Percentiles rank a stretch among this genome's conserved stretches.
Conservation (phyloP, 1,140 invertebrate genomes). For the Musca vetustissima region DNA sequence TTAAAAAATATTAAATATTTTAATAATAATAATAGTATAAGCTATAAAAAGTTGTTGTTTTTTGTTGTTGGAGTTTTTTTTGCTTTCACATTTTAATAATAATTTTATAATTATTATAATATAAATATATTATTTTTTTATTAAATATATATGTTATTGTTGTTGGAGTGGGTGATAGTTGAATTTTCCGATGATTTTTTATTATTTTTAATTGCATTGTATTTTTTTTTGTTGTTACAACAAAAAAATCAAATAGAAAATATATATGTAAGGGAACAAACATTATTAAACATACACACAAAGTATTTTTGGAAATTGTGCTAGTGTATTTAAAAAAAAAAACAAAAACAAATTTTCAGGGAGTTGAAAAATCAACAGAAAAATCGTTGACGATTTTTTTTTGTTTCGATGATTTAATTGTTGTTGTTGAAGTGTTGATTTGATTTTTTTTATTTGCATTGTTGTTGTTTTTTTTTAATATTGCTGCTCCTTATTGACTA, state of each 20-base stretch:
- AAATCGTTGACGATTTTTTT: no score
- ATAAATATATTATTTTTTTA: no score
- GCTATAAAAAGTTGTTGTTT: conserved; percentile 15
- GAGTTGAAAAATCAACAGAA: no score
- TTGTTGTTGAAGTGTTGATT: not conserved
- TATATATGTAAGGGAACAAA: not conserved
- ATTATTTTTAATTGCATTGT: not conserved
- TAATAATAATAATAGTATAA: conserved; percentile 7
- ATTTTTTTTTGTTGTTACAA: conserved; percentile 10
- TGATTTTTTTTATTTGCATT: not conserved
- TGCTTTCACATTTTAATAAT: no score
- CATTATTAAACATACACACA: not conserved
- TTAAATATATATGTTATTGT: no score
- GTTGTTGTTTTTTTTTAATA: not conserved
- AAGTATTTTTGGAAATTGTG: conserved; percentile 10
- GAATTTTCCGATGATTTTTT: not conserved
- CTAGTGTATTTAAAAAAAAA: not conserved
- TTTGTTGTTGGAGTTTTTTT: not conserved
- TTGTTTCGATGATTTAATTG: no score
- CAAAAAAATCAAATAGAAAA: not conserved
- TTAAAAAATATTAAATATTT: conserved; percentile 16
- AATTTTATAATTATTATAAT: no score
- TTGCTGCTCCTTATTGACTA: no score
- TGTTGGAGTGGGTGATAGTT: no score
- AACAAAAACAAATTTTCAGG: not conserved